A percentile compares a stretch with the other conserved stretches of the same genome.
Evolutionary conservation across 2,888 invertebrate genomes (phyloP).

Genomic region (Lepeophtheirus nordmannii): DNA sequence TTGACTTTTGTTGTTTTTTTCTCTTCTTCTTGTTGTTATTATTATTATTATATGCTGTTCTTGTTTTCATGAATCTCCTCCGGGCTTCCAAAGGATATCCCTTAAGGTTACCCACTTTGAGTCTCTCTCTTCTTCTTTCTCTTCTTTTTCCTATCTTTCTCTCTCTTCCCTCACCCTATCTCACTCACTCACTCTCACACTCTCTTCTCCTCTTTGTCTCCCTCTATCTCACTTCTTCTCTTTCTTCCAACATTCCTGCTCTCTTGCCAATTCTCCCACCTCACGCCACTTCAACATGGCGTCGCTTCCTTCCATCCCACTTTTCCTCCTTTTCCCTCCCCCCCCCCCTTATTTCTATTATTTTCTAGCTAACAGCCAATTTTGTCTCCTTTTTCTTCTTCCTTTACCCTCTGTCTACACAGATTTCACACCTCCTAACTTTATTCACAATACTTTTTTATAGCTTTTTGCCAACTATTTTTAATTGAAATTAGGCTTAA

Average conservation of each 20-base stretch:
- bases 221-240: constrained; percentile 35
- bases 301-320: constrained; percentile 13
- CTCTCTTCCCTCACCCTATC: neutral
- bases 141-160: neutral
- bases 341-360: neutral
- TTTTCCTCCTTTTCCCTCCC: constrained; percentile 24
- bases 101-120: neutral
- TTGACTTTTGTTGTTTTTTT: too few species aligned
- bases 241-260: constrained; percentile 26
- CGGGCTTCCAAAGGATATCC: constrained; percentile 37
- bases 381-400: too few species aligned
- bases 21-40: too few species aligned
- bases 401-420: too few species aligned
- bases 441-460: too few species aligned
- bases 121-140: constrained; percentile 37
- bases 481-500: too few species aligned
- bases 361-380: too few species aligned
- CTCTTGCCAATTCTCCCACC: neutral
- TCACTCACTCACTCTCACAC: constrained; percentile 38
- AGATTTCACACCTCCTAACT: too few species aligned
- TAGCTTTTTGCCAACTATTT: too few species aligned
- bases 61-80: constrained; percentile 35
- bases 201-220: constrained; percentile 51
- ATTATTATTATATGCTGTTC: too few species aligned
- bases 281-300: constrained; percentile 21